Percentiles rank a stretch among this genome's conserved stretches.
These are phyloP conservation scores for Tubulanus polymorphus DNA, from an alignment of 2,888 invertebrate species.

Conservation along the genomic window DNA sequence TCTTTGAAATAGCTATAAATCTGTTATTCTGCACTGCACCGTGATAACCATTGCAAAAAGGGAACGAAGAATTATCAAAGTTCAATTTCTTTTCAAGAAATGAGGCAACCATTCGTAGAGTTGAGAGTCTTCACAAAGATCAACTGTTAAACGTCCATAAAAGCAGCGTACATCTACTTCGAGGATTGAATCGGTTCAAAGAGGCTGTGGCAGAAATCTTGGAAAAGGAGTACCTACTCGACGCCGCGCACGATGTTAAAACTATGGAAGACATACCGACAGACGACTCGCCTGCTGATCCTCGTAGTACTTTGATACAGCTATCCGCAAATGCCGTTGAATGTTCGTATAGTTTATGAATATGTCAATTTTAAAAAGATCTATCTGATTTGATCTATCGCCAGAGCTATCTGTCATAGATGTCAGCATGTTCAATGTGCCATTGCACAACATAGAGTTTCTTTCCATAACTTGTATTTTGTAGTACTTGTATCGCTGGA, in stretches of 20 bases:
- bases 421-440: no score
- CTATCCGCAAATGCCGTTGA: conserved; percentile 6
- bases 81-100: conserved; percentile 1
- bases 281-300: not conserved
- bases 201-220: conserved; percentile 5
- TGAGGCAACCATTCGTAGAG: conserved; percentile 3
- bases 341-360: conserved; percentile 4
- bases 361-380: no score
- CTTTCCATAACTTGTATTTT: no score
- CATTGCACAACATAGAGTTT: no score
- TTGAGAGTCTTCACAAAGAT: conserved; percentile 6
- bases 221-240: conserved; percentile 3
- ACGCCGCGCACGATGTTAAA: conserved; percentile 7
- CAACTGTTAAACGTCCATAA: conserved; percentile 7
- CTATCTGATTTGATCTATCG: no score
- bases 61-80: no score
- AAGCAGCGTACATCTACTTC: conserved; percentile 8
- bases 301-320: not conserved
- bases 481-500: conserved; percentile 15
- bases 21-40: no score
- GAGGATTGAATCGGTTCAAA: conserved; percentile 8
- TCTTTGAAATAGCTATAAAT: no score
- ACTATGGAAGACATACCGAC: conserved; percentile 5
- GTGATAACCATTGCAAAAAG: no score
- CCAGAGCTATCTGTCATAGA: no score